These are phyloP conservation scores for Oryzias sinensis DNA, from an alignment of 2,797 vertebrate genomes.

Conservation along the genomic window DNA sequence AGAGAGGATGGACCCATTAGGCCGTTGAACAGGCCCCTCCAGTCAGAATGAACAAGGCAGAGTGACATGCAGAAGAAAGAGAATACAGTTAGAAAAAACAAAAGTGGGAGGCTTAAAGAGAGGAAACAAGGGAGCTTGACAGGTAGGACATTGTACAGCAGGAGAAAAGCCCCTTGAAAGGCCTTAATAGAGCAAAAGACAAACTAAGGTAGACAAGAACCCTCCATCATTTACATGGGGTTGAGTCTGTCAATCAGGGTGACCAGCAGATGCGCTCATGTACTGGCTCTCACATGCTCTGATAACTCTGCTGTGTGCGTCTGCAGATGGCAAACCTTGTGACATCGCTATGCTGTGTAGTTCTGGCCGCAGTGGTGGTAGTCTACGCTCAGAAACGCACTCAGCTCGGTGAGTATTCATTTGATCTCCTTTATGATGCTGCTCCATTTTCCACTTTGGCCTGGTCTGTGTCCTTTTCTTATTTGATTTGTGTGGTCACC, in stretches of 20 bases:
- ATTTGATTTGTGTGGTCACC: not conserved
- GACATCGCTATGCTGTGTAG: conserved; percentile 89
- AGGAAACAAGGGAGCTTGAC: conserved; percentile 14
- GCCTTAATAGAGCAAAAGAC: conserved; percentile 22
- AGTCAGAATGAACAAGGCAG: conserved; percentile 8
- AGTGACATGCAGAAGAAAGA: conserved; percentile 14
- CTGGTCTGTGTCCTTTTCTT: not conserved
- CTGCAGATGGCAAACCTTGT: conserved; percentile 93
- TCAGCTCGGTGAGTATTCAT: conserved; percentile 87
- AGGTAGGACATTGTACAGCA: conserved; percentile 12
- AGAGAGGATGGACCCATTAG: conserved; percentile 70
- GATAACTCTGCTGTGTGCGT: conserved; percentile 70
- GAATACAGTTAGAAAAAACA: conserved; percentile 25
- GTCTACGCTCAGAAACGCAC: conserved; percentile 91
- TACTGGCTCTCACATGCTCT: conserved; percentile 30
- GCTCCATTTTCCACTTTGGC: not conserved
- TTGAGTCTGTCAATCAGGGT: conserved; percentile 66
- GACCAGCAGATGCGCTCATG: conserved; percentile 35
- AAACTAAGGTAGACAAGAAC: conserved; percentile 46
- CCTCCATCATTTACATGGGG: conserved; percentile 56
- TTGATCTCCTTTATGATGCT: conserved; percentile 12
- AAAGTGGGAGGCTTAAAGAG: conserved; percentile 35
- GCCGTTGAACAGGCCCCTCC: conserved; percentile 52
- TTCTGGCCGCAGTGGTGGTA: conserved; percentile 87
- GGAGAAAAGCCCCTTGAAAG: conserved; percentile 12